These are phyloP conservation scores for Zaprionus tsacasi DNA, from an alignment of 1,140 invertebrate species.

Conservation along the genomic window DNA sequence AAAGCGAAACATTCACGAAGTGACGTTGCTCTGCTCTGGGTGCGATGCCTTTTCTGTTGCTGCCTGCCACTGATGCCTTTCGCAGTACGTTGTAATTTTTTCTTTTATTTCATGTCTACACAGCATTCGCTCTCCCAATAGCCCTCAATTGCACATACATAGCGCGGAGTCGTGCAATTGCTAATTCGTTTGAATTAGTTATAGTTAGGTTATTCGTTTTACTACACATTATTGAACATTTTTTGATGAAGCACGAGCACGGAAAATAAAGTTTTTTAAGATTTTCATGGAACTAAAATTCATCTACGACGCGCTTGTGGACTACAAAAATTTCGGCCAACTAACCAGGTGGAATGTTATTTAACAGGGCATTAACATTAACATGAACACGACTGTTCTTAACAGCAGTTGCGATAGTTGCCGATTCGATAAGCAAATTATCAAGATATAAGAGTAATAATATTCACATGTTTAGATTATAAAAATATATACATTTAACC, in stretches of 20 bases:
- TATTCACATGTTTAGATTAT: too few relatives aligned
- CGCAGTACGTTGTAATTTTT: slow-evolving; percentile 54
- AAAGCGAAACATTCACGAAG: slow-evolving; percentile 43
- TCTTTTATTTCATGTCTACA: slow-evolving; percentile 57
- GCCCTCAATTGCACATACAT: slow-evolving; percentile 42
- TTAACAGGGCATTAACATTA: slow-evolving; percentile 22
- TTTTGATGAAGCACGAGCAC: slow-evolving; percentile 33
- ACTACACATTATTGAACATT: slow-evolving; percentile 47
- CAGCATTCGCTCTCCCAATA: slow-evolving; percentile 50
- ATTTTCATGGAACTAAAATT: slow-evolving; percentile 34
- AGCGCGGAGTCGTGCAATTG: slow-evolving; percentile 35
- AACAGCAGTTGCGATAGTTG: slow-evolving; percentile 1
- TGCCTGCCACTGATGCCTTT: slow-evolving; percentile 39
- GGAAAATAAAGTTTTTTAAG: slow-evolving; percentile 19
- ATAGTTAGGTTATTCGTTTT: slow-evolving; percentile 8
- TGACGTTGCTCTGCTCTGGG: slow-evolving; percentile 49
- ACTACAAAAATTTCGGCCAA: slow-evolving; percentile 47
- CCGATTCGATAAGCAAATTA: background rate
- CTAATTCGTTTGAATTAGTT: slow-evolving; percentile 24
- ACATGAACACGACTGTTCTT: slow-evolving; percentile 7
- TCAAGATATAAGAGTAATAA: too few relatives aligned
- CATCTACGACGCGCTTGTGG: slow-evolving; percentile 45
- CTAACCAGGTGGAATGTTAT: slow-evolving; percentile 46
- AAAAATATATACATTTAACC: background rate
- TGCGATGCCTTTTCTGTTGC: slow-evolving; percentile 25